Conservation (phyloP, 2,113 vertebrate genomes). For the Emydura subglobosa region DNA sequence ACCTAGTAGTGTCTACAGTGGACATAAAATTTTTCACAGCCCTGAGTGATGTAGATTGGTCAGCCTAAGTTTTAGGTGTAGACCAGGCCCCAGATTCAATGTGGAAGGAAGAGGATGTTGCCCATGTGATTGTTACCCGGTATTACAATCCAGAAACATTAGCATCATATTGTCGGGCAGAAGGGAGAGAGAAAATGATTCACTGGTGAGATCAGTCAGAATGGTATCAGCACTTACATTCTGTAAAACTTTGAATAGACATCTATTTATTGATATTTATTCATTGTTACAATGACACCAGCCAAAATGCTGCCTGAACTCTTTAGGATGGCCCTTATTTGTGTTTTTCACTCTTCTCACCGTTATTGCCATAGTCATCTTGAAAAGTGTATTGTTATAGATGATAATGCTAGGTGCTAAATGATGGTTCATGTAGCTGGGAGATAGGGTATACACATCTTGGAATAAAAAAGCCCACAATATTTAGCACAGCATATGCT, state of each 20-base stretch:
- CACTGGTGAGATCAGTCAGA: background rate
- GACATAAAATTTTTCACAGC: background rate
- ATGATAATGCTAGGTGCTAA: slow-evolving; percentile 36
- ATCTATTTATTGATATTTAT: background rate
- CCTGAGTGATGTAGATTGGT: background rate
- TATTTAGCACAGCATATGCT: slow-evolving; percentile 58
- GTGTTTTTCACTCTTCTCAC: slow-evolving; percentile 32
- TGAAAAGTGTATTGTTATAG: background rate
- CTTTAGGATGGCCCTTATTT: background rate
- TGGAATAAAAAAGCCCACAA: slow-evolving; percentile 49
- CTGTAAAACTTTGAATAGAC: background rate
- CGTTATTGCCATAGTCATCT: slow-evolving; percentile 13
- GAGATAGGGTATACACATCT: slow-evolving; percentile 14
- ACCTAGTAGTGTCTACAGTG: background rate
- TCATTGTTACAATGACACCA: background rate
- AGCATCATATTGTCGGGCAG: background rate
- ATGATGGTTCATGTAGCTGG: background rate
- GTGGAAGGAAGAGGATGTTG: accelerated
- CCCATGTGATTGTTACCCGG: background rate
- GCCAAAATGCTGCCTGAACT: background rate
- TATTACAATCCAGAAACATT: background rate
- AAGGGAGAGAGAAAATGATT: background rate
- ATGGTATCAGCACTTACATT: background rate
- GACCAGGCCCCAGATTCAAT: background rate
- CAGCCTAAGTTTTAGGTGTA: background rate